Conservation (phyloP, 2,113 vertebrate genomes). For the Sardina pilchardus region DNA sequence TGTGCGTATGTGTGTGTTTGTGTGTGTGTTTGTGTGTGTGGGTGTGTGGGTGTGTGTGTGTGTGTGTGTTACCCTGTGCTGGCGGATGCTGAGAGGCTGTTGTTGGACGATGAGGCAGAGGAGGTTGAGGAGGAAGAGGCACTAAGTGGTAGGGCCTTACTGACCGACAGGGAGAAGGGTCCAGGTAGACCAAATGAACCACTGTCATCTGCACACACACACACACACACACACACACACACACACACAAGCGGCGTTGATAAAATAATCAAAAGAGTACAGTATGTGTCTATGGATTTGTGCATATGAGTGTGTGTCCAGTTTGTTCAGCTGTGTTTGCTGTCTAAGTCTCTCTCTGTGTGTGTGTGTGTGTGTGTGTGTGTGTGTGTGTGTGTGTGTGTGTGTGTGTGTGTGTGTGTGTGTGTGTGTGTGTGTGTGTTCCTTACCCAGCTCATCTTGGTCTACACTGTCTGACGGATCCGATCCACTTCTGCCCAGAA, state of each 20-base stretch:
- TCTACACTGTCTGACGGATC: conserved; percentile 87
- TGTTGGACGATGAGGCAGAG: conserved; percentile 64
- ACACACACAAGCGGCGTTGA: conserved; percentile 18
- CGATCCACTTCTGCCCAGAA: conserved; percentile 82
- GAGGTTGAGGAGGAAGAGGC: conserved; percentile 72
- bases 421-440: background rate
- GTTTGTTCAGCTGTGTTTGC: too few species aligned
- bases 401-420: background rate
- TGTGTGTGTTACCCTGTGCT: background rate
- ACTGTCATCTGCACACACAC: conserved; percentile 69
- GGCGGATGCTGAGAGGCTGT: background rate
- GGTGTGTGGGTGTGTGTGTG: background rate
- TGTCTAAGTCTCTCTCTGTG: background rate
- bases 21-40: background rate
- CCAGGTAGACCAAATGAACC: conserved; percentile 65
- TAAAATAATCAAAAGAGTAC: too few species aligned
- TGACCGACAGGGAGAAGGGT: conserved; percentile 74
- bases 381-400: background rate
- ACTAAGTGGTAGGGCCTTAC: conserved; percentile 77
- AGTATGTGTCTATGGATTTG: background rate
- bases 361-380: background rate
- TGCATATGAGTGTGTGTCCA: background rate
- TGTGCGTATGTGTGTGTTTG: background rate
- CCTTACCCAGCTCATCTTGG: conserved; percentile 85
- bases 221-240: conserved; percentile 6